Evolutionary conservation across 2,113 vertebrate species (phyloP).

Genomic region (Parus major): DNA sequence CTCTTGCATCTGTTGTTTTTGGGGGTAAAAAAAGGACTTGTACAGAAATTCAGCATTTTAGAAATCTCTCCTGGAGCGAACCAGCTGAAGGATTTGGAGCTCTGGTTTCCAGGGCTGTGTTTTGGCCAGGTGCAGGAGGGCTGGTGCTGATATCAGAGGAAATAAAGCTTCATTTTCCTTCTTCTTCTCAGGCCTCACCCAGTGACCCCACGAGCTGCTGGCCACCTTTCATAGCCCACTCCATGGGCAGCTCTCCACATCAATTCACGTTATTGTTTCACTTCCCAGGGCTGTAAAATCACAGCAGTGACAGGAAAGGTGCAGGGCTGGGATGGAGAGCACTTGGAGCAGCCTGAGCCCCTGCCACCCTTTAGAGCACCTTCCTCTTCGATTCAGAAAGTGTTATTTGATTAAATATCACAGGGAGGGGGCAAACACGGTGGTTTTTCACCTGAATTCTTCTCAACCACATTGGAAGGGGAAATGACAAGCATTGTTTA

Average conservation of each 20-base stretch:
- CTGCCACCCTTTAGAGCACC: neutral
- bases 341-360: neutral
- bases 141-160: neutral
- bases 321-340: neutral
- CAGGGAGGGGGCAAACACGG: neutral
- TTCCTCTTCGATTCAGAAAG: neutral
- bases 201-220: neutral
- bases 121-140: neutral
- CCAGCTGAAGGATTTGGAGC: neutral
- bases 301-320: neutral
- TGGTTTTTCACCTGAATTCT: neutral
- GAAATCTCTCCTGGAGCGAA: neutral
- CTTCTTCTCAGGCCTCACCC: neutral
- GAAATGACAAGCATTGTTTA: neutral
- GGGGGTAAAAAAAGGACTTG: neutral
- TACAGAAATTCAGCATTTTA: neutral
- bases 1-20: neutral
- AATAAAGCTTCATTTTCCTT: neutral
- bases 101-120: neutral
- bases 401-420: neutral
- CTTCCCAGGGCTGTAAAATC: constrained; percentile 6
- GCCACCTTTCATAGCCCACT: neutral
- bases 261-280: constrained; percentile 48
- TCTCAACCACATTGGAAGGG: neutral
- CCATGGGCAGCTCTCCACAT: constrained; percentile 19